phyloP scores from a whole-genome alignment of 2,113 vertebrate genomes.

The Phyllostomus discolor region DNA sequence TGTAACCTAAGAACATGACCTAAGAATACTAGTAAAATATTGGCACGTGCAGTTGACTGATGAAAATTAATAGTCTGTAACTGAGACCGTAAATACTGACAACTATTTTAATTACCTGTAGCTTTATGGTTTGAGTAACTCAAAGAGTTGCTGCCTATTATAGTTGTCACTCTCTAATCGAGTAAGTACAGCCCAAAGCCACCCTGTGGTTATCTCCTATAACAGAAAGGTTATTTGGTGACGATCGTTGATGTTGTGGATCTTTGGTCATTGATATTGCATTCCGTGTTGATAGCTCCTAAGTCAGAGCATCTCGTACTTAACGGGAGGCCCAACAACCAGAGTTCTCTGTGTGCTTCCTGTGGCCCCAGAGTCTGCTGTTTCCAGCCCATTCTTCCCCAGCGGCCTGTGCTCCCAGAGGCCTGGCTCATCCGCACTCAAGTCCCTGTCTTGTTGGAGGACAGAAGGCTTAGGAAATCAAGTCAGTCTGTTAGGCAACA shows the following conservation, averaged over 20 bases:
- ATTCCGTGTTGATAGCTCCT: rapidly evolving
- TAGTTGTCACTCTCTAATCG: background rate
- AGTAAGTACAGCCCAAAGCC: rapidly evolving
- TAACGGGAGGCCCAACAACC: background rate
- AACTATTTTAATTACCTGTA: rapidly evolving
- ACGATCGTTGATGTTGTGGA: rapidly evolving
- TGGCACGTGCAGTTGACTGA: rapidly evolving
- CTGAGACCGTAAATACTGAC: rapidly evolving
- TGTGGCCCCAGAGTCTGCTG: background rate
- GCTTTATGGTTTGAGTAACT: background rate
- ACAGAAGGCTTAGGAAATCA: background rate
- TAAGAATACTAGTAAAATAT: background rate
- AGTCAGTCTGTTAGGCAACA: background rate
- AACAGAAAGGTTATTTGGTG: rapidly evolving
- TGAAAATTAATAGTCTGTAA: background rate
- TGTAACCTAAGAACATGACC: background rate
- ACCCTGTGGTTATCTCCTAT: rapidly evolving
- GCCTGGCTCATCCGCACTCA: background rate
- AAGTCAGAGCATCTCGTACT: rapidly evolving
- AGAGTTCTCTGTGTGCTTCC: background rate
- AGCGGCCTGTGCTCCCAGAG: rapidly evolving
- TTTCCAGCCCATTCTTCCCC: background rate
- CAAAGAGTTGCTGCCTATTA: too few species aligned
- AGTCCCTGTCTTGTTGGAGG: background rate
- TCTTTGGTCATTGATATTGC: rapidly evolving